Evolutionary conservation across 2,113 vertebrate genomes (phyloP), one percentile per base, ranked within the genome.

Genomic region (Mustela lutreola): DNA sequence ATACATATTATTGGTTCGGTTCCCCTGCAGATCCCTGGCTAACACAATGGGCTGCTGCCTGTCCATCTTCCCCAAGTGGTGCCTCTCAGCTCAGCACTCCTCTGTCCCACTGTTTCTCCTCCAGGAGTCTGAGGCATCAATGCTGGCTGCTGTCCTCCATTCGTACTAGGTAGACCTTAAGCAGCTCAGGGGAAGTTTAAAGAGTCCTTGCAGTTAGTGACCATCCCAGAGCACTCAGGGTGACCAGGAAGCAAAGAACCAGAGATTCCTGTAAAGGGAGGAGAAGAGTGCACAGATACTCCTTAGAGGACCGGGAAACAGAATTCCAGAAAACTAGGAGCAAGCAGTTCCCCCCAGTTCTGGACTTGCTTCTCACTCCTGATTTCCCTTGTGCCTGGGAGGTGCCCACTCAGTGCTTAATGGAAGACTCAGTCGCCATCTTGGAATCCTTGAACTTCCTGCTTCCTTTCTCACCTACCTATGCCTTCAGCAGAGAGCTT

Each of bases 141-240:
- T 5, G 45, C 45, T 79, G 42, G 19, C 4, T 2, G 4, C 56
- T 48, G 33, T 31, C 39, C 12, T 62, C 21, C 5, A 1, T 48
- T 48, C 56, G 31, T 9, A 18, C 8, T 24, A 48, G 8, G 7
- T 48, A 28, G 7, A 26, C 19, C 14, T 33, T n/a, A 48, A 48
- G 21, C 28, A 7, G 33, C 0, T 45, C 71, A 0, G 0, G 2
- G 56, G 60, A 22, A n/a, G 14, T 36, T 18, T 48, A 62, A 89
- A 89, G 31, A 10, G 28, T n/a, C 56, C 12, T 14, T 19, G 56
- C 9, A 11, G 56, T 36, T n/a, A 18, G 56, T 78, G 73, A 24
- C 18, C n/a, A 5, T 76, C 15, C 39, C 9, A 0, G 88, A 78
- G 73, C 58, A 10, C 58, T 31, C 56, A 48, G 71, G 28, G 39